A percentile compares a stretch with the other conserved stretches of the same genome.
These are phyloP conservation scores for Paedocypris micromegethes DNA, from an alignment of 2,797 vertebrate genomes.

Conservation along the genomic window DNA sequence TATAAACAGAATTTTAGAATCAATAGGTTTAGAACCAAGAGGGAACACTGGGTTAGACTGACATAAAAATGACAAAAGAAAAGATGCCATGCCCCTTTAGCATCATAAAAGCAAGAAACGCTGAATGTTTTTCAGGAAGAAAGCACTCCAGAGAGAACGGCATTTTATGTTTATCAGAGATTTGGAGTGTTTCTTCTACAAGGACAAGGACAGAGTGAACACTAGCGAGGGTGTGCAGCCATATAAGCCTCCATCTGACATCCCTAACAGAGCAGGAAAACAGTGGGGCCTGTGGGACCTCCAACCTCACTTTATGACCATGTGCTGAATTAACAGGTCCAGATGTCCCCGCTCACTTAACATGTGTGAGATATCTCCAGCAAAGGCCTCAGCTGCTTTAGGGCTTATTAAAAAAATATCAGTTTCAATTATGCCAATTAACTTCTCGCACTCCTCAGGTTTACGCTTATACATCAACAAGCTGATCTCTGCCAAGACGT, in stretches of 20 bases:
- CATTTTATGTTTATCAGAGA: slow-evolving; percentile 11
- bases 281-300: slow-evolving; percentile 57
- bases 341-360: slow-evolving; percentile 61
- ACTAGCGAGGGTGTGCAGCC: slow-evolving; percentile 13
- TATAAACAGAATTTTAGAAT: too few species aligned
- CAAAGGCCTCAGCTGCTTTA: slow-evolving; percentile 68
- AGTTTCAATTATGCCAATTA: slow-evolving; percentile 73
- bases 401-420: slow-evolving; percentile 55
- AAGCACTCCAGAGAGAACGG: slow-evolving; percentile 21
- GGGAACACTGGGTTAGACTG: background rate
- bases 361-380: slow-evolving; percentile 66
- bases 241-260: slow-evolving; percentile 53
- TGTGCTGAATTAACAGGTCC: slow-evolving; percentile 72
- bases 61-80: background rate
- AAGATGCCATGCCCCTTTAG: background rate
- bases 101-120: background rate
- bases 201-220: slow-evolving; percentile 39
- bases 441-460: slow-evolving; percentile 58
- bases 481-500: background rate
- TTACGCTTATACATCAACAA: slow-evolving; percentile 62
- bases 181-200: slow-evolving; percentile 11
- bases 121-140: slow-evolving; percentile 12
- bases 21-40: background rate
- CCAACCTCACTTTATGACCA: slow-evolving; percentile 70
- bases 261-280: slow-evolving; percentile 52